Evolutionary conservation across 1,140 invertebrate species (phyloP), one percentile per base, ranked within the genome.

Genomic region (Conus betulinus): DNA sequence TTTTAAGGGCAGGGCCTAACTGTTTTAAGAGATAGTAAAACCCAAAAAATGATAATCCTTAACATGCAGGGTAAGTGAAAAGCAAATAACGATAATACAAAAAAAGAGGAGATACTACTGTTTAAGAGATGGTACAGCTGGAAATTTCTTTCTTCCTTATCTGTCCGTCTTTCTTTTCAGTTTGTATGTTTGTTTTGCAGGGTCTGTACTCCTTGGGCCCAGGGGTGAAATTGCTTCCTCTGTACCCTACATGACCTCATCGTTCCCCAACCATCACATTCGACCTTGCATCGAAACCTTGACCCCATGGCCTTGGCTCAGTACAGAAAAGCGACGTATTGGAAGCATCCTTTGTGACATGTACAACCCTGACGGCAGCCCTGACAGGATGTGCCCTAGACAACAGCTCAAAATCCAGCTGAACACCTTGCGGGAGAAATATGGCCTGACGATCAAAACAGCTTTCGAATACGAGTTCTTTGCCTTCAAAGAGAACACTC

Each of bases 401-500:
- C 85, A 87, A 39, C 71, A 53, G 52, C 74, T 87, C 5, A 39
- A 57, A 27, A 23, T 11, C 20, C 71, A 78, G 85, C 63, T 87
- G 0, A 52, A 87, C n/a, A 53, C 53, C 10, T 81, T 89, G 52
- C 86, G 83, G 85, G 81, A 74, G 57, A 55, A 78, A 8, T 74
- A 84, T 78, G 85, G 85, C 0, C 74, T 89, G 78, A 67, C n/a
- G 5, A 85, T 89, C 51, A 87, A 84, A n/a, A 84, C 88, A 52
- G 88, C 85, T 3, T 78, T 89, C 53, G 88, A 89, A 71, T 83
- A 83, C 25, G 88, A 89, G 55, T 89, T 89, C 27, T 87, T 87
- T 63, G 63, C 87, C 51, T 87, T 82, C 81, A 51, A 87, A 55
- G 88, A 88, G 53, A 82, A 67, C 82, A 88, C 27, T n/a, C 27